These are phyloP conservation scores for Linyphia triangularis DNA, from an alignment of 2,888 invertebrate species.

Conservation along the genomic window DNA sequence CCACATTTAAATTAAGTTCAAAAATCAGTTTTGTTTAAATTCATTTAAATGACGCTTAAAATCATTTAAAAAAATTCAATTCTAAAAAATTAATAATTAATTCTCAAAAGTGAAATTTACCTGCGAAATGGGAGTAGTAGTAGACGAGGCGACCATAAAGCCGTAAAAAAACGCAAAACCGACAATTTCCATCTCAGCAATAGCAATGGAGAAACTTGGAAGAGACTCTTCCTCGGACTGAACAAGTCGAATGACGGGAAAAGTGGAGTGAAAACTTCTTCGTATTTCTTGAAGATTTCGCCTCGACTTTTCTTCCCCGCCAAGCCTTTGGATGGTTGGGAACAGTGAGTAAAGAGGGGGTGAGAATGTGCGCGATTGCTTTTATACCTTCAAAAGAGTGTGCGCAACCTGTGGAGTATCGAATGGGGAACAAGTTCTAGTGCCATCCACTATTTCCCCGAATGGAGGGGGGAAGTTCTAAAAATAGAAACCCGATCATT, in stretches of 20 bases:
- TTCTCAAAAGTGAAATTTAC: too few relatives aligned
- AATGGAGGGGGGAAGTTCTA: constrained; percentile 1
- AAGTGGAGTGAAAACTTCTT: neutral
- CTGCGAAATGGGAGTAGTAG: constrained; percentile 38
- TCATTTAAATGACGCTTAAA: too few relatives aligned
- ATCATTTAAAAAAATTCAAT: too few relatives aligned
- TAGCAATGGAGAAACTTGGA: neutral
- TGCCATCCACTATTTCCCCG: constrained; percentile 23
- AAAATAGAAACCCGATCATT: constrained; percentile 21
- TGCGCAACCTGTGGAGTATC: constrained; percentile 57
- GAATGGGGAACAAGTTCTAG: constrained; percentile 28
- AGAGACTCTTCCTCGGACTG: neutral
- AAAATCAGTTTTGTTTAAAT: too few relatives aligned
- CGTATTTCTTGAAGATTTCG: neutral
- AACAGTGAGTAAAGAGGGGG: neutral
- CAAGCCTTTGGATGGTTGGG: neutral
- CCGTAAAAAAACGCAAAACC: constrained; percentile 11
- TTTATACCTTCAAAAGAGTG: constrained; percentile 39
- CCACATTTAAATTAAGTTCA: too few relatives aligned
- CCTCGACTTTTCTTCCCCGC: constrained; percentile 24
- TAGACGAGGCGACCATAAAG: neutral
- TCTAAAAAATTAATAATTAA: too few relatives aligned
- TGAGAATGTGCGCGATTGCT: neutral
- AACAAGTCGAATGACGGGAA: neutral
- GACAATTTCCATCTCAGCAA: constrained; percentile 1